Percentiles rank a stretch among this genome's conserved stretches.
Evolutionary conservation across 2,797 vertebrate genomes (phyloP).

Genomic region (Scleropages formosus): DNA sequence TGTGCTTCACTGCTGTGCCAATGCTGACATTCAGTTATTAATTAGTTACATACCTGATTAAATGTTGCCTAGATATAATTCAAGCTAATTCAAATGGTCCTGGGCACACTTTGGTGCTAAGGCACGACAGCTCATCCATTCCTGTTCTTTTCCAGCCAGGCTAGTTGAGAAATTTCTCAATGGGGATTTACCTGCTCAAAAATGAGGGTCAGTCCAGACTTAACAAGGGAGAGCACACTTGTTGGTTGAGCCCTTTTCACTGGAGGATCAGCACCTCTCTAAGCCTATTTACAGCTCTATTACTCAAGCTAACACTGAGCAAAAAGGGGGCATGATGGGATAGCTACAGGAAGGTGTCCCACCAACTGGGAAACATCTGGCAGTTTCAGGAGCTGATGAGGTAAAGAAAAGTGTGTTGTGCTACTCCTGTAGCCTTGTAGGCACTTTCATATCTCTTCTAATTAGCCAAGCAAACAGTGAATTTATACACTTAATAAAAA

Average conservation of each 20-base stretch:
- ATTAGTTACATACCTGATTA: too few species aligned
- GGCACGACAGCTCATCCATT: constrained; percentile 3
- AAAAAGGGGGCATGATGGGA: not conserved
- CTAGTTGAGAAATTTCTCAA: constrained; percentile 8
- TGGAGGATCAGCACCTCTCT: not conserved
- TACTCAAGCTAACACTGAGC: not conserved
- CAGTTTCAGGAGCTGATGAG: not conserved
- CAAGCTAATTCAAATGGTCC: too few species aligned
- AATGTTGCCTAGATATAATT: too few species aligned
- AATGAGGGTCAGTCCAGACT: not conserved
- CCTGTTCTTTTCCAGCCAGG: not conserved
- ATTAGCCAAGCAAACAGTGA: too few species aligned
- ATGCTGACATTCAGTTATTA: not conserved
- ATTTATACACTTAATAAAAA: too few species aligned
- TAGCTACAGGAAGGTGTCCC: not conserved
- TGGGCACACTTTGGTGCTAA: not conserved
- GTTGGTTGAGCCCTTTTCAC: not conserved
- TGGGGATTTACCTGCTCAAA: constrained; percentile 1
- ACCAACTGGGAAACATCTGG: not conserved
- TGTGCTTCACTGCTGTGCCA: not conserved
- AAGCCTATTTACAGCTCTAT: not conserved
- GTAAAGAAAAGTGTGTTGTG: not conserved
- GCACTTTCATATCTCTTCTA: too few species aligned
- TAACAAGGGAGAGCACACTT: not conserved
- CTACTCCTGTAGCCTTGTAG: too few species aligned